Evolutionary conservation across 2,113 vertebrate genomes (phyloP), one percentile per base, ranked within the genome.

Genomic region (Odontophorus gujanensis): DNA sequence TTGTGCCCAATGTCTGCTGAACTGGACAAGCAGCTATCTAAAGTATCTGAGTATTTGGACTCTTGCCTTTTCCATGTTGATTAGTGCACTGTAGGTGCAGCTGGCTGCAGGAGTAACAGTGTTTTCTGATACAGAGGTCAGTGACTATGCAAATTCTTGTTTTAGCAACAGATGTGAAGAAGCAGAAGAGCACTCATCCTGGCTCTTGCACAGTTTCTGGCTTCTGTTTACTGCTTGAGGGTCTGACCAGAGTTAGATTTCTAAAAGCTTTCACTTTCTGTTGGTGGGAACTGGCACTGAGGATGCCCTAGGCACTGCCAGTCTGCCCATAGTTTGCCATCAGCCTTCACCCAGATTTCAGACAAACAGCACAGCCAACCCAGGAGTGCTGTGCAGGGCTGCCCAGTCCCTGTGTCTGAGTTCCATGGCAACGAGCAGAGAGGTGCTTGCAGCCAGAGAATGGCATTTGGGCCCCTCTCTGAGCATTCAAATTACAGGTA

Each of bases 301-400:
- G 36, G 59, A 28, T 24, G 19, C 36, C 9, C 2, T 10, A 28
- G 22, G 25, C 45, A 38, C 36, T 34, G 30, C 40, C 32, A 19
- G 42, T 11, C 19, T 90, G 58, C 61, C 32, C 24, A 55, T 26
- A 9, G 28, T 19, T 38, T 19, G 32, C 22, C 28, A 28, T 74
- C 13, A 63, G 20, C 26, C 11, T 58, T 26, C 38, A 20, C 25
- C 5, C n/a, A 36, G 42, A 7, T 26, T 55, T 67, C 20, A 13
- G 16, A 36, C 36, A 38, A 61, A n/a, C 47, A 32, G 22, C 6
- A 45, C 0, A 0, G 36, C 62, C 0, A 0, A 16, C 73, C 43
- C 40, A 45, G 53, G 24, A 73, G n/a, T 14, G 50, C 51, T 11
- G 24, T 0, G 1, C 38, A 18, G 34, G 19, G 26, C 59, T 62